Evolutionary conservation across 2,888 invertebrate species (phyloP).

Genomic region (Diachrysia chrysitis): DNA sequence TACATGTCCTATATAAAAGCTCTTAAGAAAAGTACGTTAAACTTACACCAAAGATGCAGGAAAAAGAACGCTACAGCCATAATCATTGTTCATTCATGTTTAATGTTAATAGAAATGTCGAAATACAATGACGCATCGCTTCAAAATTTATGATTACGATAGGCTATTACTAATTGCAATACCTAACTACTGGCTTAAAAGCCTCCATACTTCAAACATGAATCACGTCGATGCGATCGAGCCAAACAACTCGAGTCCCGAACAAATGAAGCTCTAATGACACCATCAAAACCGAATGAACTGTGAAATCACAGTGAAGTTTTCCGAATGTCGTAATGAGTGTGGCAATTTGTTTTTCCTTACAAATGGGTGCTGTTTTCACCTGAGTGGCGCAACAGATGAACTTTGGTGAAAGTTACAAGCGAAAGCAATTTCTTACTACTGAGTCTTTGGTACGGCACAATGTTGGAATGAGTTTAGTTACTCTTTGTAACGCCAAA

Average conservation of each 20-base stretch:
- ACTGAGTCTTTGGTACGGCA: conserved; percentile 8
- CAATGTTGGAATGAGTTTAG: not conserved
- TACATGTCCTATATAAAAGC: not conserved
- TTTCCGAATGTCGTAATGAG: conserved; percentile 81
- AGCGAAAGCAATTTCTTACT: conserved; percentile 38
- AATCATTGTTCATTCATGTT: not conserved
- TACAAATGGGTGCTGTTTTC: conserved; percentile 79
- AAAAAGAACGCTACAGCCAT: not conserved
- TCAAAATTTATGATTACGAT: conserved; percentile 1
- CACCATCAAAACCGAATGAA: conserved; percentile 76
- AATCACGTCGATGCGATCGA: conserved; percentile 31
- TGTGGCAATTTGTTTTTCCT: conserved; percentile 82
- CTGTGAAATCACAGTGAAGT: conserved; percentile 79
- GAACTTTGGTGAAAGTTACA: conserved; percentile 68
- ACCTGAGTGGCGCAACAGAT: conserved; percentile 83
- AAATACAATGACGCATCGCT: conserved; percentile 11
- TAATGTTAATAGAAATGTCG: not conserved
- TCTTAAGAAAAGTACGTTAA: not conserved
- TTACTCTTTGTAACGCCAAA: not conserved
- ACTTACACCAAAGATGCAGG: too few species aligned
- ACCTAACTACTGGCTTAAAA: conserved; percentile 9
- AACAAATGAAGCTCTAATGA: conserved; percentile 70
- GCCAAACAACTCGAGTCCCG: conserved; percentile 16
- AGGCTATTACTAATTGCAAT: conserved; percentile 22
- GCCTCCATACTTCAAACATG: conserved; percentile 12